Evolutionary conservation across 2,113 vertebrate species (phyloP), one percentile per base, ranked within the genome.

Genomic region (Tyrannus savana): DNA sequence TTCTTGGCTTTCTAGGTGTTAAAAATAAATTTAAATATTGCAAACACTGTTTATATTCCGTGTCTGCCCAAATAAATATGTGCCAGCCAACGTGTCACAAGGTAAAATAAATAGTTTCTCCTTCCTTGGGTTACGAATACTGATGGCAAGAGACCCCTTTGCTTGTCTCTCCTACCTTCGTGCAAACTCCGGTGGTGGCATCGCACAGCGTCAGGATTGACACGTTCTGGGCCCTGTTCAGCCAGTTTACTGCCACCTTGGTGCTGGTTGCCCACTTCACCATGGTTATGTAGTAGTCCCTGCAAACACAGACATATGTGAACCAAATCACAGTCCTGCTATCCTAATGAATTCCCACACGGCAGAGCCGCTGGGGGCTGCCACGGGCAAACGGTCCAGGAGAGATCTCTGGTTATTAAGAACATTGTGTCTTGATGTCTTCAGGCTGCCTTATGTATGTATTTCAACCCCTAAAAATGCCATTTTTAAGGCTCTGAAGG

Each of bases 191-290:
- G 0, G 99, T 99, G 16, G 99, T 99, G 87, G 98, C 99, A 1
- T 99, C 99, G 9, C 99, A 99, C 82, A 99, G 98, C 0, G 99
- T 99, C 72, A 99, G 98, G 84, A 99, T 98, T 14, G 99, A 99
- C 89, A 99, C 98, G 27, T 99, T 99, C 98, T 99, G 99, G 4
- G 99, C 99, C 80, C 99, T 97, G 98, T 99, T 99, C 94, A 99
- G 97, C 99, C 99, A 99, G 97, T 99, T 99, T 66, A 99, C 99
- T 15, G 99, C 99, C 93, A 99, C 98, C 94, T 99, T 99, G 84
- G 99, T 99, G 95, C 98, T 99, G 69, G 99, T 99, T 72, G 99
- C 99, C 99, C 99, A 99, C 39, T 99, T 99, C 94, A 99, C 99
- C 99, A 99, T 99, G 84, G 99, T 99, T 90, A 99, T 98, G 75